Base-by-base conservation (phyloP, 2,888 invertebrate genomes). In the Eilema caniola region DNA sequence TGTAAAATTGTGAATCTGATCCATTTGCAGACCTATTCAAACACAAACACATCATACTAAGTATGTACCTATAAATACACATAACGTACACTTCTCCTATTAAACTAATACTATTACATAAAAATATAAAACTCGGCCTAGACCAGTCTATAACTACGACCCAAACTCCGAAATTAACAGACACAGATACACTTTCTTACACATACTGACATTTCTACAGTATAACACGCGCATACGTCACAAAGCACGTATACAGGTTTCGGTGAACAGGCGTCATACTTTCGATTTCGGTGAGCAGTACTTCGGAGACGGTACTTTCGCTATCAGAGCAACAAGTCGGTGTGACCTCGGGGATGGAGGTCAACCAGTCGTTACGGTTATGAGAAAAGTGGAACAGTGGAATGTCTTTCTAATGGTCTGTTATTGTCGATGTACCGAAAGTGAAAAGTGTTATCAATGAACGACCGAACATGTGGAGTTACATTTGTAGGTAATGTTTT, bases 241-340 rank as follows among this genome's bases (percentile, higher is more conserved):
- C 37, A 24, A 53, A 59, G 33, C 47, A 60, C 24, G 16, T 33
- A 16, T 25, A 47, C 62, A 64, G 69, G 69, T 73, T 66, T 31
- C 62, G 47, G 33, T 37, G 33, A 37, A 37, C 33, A 3, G 12
- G 24, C 74, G 66, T 69, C 74, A 66, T 67, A 83, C 83, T 83
- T 78, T 83, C 80, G 62, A 60, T 83, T 82, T 83, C 83, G 64
- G 62, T 70, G 75, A 62, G 53, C 72, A 70, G 69, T 62, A 66
- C 3, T 60, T 70, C 71, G 74, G 66, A 66, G 73, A 67, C 67
- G 65, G 70, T 25, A 83, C 84, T 82, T 84, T 83, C 83, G 77
- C 83, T 84, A 63, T 79, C 71, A 47, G 25, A 20, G 78, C 76
- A 81, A 79, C 83, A 77, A 76, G 82, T 78, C 67, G 74, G 66